These are phyloP conservation scores for Agrochola litura DNA, from an alignment of 2,888 invertebrate species.

Conservation along the genomic window DNA sequence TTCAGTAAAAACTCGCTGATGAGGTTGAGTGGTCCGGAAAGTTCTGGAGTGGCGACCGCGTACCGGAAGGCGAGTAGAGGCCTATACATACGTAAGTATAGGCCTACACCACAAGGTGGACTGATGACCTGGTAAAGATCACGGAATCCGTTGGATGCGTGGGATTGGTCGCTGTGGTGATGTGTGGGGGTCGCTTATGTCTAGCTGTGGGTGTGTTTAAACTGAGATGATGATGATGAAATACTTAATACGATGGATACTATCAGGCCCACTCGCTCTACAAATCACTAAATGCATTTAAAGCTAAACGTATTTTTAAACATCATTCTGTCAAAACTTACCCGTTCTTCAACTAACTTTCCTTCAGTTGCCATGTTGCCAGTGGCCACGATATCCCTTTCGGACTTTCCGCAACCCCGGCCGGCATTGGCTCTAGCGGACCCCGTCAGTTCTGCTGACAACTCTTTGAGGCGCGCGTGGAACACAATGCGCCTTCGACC, in stretches of 20 bases:
- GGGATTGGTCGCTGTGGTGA: neutral
- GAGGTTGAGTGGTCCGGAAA: neutral
- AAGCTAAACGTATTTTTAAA: neutral
- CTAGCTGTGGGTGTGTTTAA: too few species aligned
- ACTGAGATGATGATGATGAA: neutral
- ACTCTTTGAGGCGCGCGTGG: too few species aligned
- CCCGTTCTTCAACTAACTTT: too few species aligned
- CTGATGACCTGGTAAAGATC: neutral
- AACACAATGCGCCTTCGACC: too few species aligned
- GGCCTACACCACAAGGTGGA: neutral
- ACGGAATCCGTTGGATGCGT: neutral
- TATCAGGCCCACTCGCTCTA: neutral
- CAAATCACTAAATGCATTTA: neutral
- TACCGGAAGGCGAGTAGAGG: neutral
- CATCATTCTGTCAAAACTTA: neutral
- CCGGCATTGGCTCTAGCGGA: too few species aligned
- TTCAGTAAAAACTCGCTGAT: neutral
- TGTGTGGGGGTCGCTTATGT: neutral
- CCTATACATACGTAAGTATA: neutral
- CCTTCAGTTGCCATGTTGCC: too few species aligned
- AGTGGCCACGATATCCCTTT: too few species aligned
- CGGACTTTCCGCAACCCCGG: too few species aligned
- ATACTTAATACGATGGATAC: neutral
- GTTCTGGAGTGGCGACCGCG: slow-evolving; percentile 11
- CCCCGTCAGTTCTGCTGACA: too few species aligned